Conservation (phyloP, 2,888 invertebrate genomes). For the Dicycla oo region DNA sequence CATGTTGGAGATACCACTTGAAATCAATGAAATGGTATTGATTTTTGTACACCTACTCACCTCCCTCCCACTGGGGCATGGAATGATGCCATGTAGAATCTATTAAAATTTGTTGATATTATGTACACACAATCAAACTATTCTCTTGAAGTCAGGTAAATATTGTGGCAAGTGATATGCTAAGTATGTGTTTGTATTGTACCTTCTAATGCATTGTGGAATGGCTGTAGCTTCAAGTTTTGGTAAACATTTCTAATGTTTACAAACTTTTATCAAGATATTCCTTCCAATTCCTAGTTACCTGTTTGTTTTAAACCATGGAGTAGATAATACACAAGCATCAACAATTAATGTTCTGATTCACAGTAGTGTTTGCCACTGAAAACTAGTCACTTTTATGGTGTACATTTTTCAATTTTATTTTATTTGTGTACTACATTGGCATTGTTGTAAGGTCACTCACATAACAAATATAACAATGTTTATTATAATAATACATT, state of each 20-base stretch:
- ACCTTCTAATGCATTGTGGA: slow-evolving; percentile 7
- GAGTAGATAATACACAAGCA: no score
- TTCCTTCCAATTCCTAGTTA: neutral
- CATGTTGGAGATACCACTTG: slow-evolving; percentile 33
- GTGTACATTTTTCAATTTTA: neutral
- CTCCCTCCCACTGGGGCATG: slow-evolving; percentile 44
- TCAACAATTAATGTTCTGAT: neutral
- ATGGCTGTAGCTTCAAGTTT: slow-evolving; percentile 16
- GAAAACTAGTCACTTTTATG: neutral
- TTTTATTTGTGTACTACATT: neutral
- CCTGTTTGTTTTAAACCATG: neutral
- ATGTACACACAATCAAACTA: neutral
- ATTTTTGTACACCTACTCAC: slow-evolving; percentile 60
- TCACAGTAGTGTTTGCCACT: neutral
- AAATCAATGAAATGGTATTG: slow-evolving; percentile 55
- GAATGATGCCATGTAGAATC: slow-evolving; percentile 15
- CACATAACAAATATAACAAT: neutral
- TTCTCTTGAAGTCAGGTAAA: neutral
- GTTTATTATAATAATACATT: neutral
- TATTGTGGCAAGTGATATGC: slow-evolving; percentile 2
- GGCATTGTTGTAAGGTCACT: slow-evolving; percentile 9
- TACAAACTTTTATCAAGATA: slow-evolving; percentile 20
- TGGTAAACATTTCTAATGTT: slow-evolving; percentile 32
- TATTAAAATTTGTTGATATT: slow-evolving; percentile 10
- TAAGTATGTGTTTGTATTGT: slow-evolving; percentile 8